Conservation (phyloP, 1,140 invertebrate genomes). For the Drosophila ogumai region DNA sequence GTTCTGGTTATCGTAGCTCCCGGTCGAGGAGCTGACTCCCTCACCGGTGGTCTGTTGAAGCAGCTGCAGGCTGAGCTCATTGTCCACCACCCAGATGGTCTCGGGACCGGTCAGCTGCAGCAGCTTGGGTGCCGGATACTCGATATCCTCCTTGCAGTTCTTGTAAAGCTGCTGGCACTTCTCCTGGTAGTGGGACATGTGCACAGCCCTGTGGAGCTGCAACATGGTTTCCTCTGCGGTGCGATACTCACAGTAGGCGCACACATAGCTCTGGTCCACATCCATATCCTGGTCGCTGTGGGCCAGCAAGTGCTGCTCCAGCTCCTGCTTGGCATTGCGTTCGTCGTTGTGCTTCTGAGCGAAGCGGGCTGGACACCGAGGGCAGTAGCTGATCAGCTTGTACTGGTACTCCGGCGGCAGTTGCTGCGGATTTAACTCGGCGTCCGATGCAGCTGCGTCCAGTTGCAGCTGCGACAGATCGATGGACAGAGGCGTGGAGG, state of each 20-base stretch:
- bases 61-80: constrained; percentile 66
- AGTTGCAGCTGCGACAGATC: constrained; percentile 63
- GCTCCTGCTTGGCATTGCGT: constrained; percentile 59
- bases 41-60: constrained; percentile 73
- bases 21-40: constrained; percentile 47
- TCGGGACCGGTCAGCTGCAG: constrained; percentile 85
- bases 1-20: constrained; percentile 59
- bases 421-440: constrained; percentile 45
- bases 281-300: constrained; percentile 80
- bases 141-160: constrained; percentile 88
- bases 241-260: constrained; percentile 92
- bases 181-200: constrained; percentile 92
- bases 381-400: constrained; percentile 86
- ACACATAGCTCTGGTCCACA: constrained; percentile 86
- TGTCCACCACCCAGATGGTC: constrained; percentile 85
- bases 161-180: constrained; percentile 90
- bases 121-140: constrained; percentile 88
- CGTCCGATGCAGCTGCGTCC: constrained; percentile 29
- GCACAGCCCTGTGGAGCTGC: constrained; percentile 90
- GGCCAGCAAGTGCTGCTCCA: constrained; percentile 87
- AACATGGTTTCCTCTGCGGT: constrained; percentile 89
- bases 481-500: constrained; percentile 49
- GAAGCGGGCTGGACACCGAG: constrained; percentile 91
- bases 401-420: constrained; percentile 83
- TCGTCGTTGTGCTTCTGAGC: constrained; percentile 86